Evolutionary conservation across 1,140 invertebrate genomes (phyloP).

Genomic region (Neelides sp.): DNA sequence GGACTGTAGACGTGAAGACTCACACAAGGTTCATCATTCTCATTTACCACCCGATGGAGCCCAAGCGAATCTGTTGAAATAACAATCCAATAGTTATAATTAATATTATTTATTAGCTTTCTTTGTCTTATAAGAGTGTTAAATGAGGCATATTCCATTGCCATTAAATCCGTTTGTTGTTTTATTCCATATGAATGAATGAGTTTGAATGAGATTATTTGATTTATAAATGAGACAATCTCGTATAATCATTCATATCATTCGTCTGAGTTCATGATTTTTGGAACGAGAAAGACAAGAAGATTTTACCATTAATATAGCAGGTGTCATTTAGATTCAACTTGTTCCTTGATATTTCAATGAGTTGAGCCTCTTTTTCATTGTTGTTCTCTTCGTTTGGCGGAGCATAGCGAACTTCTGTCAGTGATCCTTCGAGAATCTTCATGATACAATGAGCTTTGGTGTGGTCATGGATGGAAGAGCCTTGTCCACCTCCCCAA

Average conservation of each 20-base stretch:
- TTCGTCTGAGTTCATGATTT: too few species aligned
- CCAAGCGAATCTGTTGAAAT: conserved; percentile 78
- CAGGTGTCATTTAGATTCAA: conserved; percentile 65
- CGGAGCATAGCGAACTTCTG: conserved; percentile 59
- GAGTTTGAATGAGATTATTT: too few species aligned
- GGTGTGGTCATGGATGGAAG: conserved; percentile 91
- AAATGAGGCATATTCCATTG: too few species aligned
- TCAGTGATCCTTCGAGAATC: conserved; percentile 43
- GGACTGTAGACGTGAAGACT: conserved; percentile 94
- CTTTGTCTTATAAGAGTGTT: too few species aligned
- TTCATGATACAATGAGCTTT: conserved; percentile 98
- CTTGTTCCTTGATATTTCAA: conserved; percentile 37
- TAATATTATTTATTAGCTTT: too few species aligned
- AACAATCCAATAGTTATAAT: too few species aligned
- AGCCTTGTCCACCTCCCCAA: conserved; percentile 90
- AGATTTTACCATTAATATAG: conserved; percentile 79
- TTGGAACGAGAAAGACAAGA: neutral
- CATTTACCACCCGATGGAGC: conserved; percentile 90
- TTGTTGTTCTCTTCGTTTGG: too few species aligned
- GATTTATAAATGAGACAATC: too few species aligned
- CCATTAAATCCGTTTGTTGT: too few species aligned
- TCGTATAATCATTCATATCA: too few species aligned
- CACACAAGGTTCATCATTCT: conserved; percentile 72
- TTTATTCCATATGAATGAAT: too few species aligned
- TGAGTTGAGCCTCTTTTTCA: too few species aligned